phyloP scores from a whole-genome alignment of 2,113 vertebrate genomes.

The Lonchura striata region DNA sequence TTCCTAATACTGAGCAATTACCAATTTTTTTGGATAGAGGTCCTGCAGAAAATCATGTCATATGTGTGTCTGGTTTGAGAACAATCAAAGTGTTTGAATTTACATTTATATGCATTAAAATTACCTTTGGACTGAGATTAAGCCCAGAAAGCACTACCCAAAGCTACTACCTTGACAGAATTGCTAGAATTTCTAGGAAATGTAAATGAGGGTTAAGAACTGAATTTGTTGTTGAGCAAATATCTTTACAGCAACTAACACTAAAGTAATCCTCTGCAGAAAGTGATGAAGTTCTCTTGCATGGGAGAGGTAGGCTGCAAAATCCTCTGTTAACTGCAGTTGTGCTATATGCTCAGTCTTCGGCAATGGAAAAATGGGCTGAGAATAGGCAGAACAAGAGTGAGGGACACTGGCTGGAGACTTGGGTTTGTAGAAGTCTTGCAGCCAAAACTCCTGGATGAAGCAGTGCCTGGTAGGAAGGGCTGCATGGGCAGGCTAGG shows the following conservation, averaged over 20 bases:
- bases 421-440: not conserved
- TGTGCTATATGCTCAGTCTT: not conserved
- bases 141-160: not conserved
- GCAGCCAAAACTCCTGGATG: not conserved
- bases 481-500: not conserved
- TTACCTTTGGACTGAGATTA: conserved; percentile 9
- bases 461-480: not conserved
- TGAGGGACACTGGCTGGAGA: not conserved
- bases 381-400: not conserved
- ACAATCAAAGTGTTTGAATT: conserved; percentile 2
- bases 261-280: not conserved
- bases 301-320: not conserved
- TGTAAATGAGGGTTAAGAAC: conserved; percentile 34
- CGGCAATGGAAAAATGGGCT: not conserved
- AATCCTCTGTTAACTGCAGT: not conserved
- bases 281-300: not conserved
- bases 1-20: not conserved
- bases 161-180: conserved; percentile 21
- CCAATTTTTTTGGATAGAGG: not conserved
- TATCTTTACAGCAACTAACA: conserved; percentile 49
- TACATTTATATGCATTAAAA: not conserved
- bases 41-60: not conserved
- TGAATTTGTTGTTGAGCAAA: conserved; percentile 33
- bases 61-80: not conserved
- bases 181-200: conserved; percentile 61